Evolutionary conservation across 2,113 vertebrate species (phyloP).

Genomic region (Entomyzon cyanotis): DNA sequence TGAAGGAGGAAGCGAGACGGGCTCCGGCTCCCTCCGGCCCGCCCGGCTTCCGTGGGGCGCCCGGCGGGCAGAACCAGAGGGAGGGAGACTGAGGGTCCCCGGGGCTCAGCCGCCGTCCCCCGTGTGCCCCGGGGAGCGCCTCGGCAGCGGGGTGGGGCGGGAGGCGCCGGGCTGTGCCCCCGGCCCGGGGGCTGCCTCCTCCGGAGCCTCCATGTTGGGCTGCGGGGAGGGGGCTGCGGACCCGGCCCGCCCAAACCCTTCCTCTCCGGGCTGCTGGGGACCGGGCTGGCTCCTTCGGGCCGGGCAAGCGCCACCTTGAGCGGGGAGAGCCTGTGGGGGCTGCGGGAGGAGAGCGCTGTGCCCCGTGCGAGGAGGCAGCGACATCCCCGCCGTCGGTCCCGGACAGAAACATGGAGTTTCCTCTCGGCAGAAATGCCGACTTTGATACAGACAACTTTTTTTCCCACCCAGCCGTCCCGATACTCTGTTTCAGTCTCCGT

Average conservation of each 20-base stretch:
- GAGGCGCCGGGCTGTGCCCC: background rate
- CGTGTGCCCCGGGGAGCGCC: background rate
- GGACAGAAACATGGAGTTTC: background rate
- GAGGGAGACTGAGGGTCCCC: background rate
- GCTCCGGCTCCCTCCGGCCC: background rate
- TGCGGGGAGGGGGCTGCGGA: background rate
- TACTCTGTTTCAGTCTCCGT: background rate
- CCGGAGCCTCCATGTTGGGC: background rate
- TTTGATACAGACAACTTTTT: background rate
- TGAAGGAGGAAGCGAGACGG: constrained; percentile 48
- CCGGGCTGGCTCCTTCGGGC: background rate
- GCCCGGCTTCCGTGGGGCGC: background rate
- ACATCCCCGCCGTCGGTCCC: background rate
- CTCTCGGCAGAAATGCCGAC: background rate
- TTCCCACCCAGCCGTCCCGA: background rate
- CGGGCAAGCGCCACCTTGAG: background rate
- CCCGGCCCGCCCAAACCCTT: background rate
- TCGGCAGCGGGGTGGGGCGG: background rate
- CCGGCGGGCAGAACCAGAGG: background rate
- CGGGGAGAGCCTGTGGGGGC: background rate
- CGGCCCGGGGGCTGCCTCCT: background rate
- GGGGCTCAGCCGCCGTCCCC: background rate
- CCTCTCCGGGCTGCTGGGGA: accelerated
- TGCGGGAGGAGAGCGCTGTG: background rate
- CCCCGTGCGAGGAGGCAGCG: background rate